phyloP scores from a whole-genome alignment of 2,113 vertebrate genomes.

The Limanda limanda region DNA sequence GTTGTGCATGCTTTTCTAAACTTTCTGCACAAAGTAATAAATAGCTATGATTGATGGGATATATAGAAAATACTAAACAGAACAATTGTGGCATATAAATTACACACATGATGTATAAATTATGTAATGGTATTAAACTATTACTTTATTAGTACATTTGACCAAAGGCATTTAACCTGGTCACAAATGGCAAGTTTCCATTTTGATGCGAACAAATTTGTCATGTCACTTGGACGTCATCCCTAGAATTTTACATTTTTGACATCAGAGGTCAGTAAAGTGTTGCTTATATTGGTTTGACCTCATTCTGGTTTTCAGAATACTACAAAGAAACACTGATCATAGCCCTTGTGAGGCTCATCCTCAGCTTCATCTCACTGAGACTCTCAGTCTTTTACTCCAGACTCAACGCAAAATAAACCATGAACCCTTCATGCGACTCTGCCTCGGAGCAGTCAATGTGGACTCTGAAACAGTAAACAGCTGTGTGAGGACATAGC shows the following conservation, averaged over 20 bases:
- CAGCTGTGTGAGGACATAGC: fast-evolving
- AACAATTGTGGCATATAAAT: too few relatives aligned
- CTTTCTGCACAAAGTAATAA: too few relatives aligned
- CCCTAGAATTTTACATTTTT: not conserved
- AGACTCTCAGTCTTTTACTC: too few relatives aligned
- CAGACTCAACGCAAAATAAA: too few relatives aligned
- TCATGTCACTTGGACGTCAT: not conserved
- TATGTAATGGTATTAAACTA: too few relatives aligned
- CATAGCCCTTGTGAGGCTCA: not conserved
- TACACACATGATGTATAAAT: too few relatives aligned
- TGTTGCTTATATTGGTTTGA: not conserved
- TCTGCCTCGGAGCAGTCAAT: not conserved
- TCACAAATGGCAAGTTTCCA: not conserved
- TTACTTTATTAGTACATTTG: not conserved
- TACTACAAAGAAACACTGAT: not conserved
- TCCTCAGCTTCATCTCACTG: not conserved
- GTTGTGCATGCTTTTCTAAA: too few relatives aligned
- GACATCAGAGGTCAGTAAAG: not conserved
- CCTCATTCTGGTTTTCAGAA: not conserved
- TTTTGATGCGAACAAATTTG: not conserved
- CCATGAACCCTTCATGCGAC: too few relatives aligned
- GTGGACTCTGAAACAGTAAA: not conserved
- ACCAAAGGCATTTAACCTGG: not conserved
- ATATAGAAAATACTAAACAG: too few relatives aligned
- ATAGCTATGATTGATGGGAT: too few relatives aligned